Percentiles rank a stretch among this genome's conserved stretches.
These are phyloP conservation scores for Dioctria linearis DNA, from an alignment of 2,888 invertebrate genomes.

Conservation along the genomic window DNA sequence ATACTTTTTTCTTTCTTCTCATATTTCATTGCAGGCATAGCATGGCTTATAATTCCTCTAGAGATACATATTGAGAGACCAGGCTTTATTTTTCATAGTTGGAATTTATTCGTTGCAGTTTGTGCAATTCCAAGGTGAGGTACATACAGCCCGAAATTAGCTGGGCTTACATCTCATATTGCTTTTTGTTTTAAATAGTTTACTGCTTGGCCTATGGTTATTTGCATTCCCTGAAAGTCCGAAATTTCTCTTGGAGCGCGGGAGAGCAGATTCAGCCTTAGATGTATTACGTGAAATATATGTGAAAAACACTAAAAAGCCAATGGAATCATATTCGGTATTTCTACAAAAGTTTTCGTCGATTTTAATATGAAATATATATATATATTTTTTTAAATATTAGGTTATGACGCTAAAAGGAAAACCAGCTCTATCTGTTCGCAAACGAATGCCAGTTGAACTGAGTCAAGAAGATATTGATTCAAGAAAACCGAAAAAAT, in stretches of 20 bases:
- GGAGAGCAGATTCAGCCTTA: constrained; percentile 83
- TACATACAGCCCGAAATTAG: constrained; percentile 14
- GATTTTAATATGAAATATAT: not conserved
- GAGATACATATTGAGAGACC: constrained; percentile 75
- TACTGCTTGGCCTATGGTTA: constrained; percentile 75
- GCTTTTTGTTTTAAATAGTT: constrained; percentile 58
- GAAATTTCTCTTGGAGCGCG: constrained; percentile 85
- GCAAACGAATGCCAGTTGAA: not conserved
- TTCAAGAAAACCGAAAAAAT: constrained; percentile 81
- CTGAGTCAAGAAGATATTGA: constrained; percentile 72
- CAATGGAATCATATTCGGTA: constrained; percentile 81
- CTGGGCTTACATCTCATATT: constrained; percentile 12
- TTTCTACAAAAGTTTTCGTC: not conserved
- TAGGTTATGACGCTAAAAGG: constrained; percentile 82
- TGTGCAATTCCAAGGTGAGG: constrained; percentile 79
- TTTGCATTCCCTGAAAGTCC: constrained; percentile 86
- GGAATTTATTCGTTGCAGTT: constrained; percentile 85
- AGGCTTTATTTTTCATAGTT: constrained; percentile 80
- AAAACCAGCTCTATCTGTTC: constrained; percentile 63
- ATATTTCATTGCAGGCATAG: constrained; percentile 74
- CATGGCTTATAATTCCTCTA: constrained; percentile 84
- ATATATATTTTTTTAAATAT: constrained; percentile 54
- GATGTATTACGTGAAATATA: constrained; percentile 80
- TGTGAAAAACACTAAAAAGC: constrained; percentile 80
- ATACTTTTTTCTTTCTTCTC: too few species aligned